Evolutionary conservation across 2,888 invertebrate genomes (phyloP), one percentile per base, ranked within the genome.

Genomic region (Chymomyza caudatula): DNA sequence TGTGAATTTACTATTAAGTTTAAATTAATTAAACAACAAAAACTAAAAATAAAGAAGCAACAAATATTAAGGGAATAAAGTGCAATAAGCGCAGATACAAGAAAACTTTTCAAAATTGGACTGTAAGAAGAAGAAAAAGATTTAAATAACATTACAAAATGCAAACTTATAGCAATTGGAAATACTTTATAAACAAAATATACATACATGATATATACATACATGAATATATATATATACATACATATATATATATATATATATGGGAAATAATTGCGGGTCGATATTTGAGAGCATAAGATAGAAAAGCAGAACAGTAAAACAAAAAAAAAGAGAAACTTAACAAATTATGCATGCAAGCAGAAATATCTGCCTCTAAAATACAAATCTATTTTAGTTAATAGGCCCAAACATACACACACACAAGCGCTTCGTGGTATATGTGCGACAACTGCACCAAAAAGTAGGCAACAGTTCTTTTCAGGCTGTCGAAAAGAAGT

Each of bases 111-210:
- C 63, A 69, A 69, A n/a, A 67, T 74, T 74, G 64, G 67, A 74
- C 54, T 71, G 68, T 53, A 69, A 57, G 58, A 55, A 67, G 60
- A 49, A 76, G 13, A 17, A 15, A 42, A 59, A 76, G 73, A 73
- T 76, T 69, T 76, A 79, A 84, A 63, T 54, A 49, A 57, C 11
- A 19, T 53, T 81, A 82, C 77, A 84, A 78, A 87, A 76, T 71
- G 77, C 78, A 84, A 87, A 77, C 86, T 77, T 87, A 84, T 86
- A 85, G 86, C 87, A 85, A 85, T 85, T 85, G 74, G 64, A 87
- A 87, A 77, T 87, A 85, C 86, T 85, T 85, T 87, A 86, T 73
- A 78, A 80, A 77, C 56, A 60, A 59, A n/a, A 53, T 52, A 67
- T 54, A 54, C 29, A 37, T 37, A 37, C 29, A 67, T 58, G 8